These are phyloP conservation scores for Drosophila sordidula DNA, from an alignment of 2,888 invertebrate species.

Conservation along the genomic window DNA sequence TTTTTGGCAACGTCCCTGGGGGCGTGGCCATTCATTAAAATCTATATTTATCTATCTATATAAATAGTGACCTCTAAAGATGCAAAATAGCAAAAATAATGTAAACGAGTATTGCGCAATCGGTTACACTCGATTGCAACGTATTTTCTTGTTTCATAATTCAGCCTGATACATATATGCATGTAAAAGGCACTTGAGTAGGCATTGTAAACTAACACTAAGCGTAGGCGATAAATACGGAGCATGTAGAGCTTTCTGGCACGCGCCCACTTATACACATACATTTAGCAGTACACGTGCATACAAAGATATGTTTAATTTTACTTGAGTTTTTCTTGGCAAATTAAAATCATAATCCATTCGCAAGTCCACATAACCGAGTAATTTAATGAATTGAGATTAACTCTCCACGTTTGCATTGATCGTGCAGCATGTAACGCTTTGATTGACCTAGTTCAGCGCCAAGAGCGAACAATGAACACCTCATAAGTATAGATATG, in stretches of 20 bases:
- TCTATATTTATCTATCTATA: no score
- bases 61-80: no score
- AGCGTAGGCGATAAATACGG: no score
- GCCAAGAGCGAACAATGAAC: conserved; percentile 70
- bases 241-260: neutral
- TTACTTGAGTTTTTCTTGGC: neutral
- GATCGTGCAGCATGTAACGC: conserved; percentile 15
- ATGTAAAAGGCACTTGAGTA: no score
- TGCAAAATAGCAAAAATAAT: no score
- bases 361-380: neutral
- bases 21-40: no score
- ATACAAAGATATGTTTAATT: neutral
- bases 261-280: neutral
- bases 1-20: no score
- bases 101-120: no score
- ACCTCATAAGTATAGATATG: conserved; percentile 63
- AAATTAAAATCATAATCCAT: neutral
- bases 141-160: no score
- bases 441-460: conserved; percentile 69
- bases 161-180: no score
- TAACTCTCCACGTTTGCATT: conserved; percentile 9
- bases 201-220: no score
- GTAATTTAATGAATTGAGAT: neutral
- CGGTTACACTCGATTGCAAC: no score
- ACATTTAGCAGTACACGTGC: neutral